Evolutionary conservation across 1,140 invertebrate genomes (phyloP).

Genomic region (Thalassaphorura encarpata): DNA sequence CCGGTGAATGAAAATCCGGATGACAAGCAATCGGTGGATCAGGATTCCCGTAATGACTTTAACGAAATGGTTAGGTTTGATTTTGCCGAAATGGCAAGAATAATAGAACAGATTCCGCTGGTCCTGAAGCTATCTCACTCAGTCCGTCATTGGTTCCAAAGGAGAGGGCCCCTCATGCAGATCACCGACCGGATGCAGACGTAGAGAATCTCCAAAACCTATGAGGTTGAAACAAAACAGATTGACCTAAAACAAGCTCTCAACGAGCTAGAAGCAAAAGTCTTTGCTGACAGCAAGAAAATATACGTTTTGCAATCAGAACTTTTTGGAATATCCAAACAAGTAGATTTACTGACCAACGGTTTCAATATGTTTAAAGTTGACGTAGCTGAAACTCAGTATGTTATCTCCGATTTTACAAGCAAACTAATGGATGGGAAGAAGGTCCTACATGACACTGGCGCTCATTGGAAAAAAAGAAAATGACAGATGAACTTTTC

Average conservation of each 20-base stretch:
- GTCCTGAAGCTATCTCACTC: no score
- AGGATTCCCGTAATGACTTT: no score
- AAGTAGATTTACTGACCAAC: background rate
- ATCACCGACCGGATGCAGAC: no score
- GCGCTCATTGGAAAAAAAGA: background rate
- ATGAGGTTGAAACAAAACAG: background rate
- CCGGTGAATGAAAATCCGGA: no score
- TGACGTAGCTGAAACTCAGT: background rate
- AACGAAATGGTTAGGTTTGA: no score
- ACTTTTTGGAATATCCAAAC: background rate
- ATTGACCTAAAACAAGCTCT: constrained; percentile 6
- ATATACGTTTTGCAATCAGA: no score
- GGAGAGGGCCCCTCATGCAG: no score
- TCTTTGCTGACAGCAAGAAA: no score
- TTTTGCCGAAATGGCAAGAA: no score
- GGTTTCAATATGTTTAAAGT: constrained; percentile 1
- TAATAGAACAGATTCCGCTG: no score
- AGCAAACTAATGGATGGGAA: constrained; percentile 5
- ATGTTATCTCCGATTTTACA: constrained; percentile 3
- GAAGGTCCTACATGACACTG: constrained; percentile 1
- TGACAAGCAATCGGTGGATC: no score
- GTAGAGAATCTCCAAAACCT: background rate
- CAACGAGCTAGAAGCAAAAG: constrained; percentile 9
- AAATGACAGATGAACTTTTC: constrained; percentile 2
- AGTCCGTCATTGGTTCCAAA: no score